Conservation (phyloP, 1,140 invertebrate genomes). For the Phortica variegata region DNA sequence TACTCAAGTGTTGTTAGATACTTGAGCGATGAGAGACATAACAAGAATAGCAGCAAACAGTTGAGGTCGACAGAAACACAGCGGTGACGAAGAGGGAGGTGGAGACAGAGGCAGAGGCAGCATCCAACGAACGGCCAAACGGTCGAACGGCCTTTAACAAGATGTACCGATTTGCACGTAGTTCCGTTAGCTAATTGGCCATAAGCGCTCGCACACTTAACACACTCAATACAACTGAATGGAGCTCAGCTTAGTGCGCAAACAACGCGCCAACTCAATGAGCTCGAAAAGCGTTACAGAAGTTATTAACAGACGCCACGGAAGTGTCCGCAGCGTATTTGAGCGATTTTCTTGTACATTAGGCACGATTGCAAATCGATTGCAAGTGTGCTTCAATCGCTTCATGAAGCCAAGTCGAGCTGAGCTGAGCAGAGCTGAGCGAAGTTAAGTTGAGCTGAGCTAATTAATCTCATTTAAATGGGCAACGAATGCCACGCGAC, state of each 20-base stretch:
- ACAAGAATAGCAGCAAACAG: not conserved
- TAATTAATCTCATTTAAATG: no score
- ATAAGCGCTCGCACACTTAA: slow-evolving; percentile 13
- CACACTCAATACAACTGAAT: no score
- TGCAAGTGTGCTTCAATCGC: no score
- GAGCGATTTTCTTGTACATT: no score
- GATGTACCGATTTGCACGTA: slow-evolving; percentile 49
- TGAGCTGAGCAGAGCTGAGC: no score
- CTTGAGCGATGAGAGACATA: not conserved
- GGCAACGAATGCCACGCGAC: no score
- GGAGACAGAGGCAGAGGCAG: slow-evolving; percentile 1
- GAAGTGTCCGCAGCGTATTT: no score
- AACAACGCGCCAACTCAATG: not conserved
- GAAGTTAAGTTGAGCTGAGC: no score
- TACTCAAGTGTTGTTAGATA: slow-evolving; percentile 1
- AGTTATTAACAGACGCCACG: slow-evolving; percentile 21
- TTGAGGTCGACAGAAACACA: slow-evolving; percentile 10
- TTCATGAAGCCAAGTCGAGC: no score
- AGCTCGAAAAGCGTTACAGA: slow-evolving; percentile 5
- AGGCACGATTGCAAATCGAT: no score
- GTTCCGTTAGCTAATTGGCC: slow-evolving; percentile 51
- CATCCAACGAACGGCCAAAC: slow-evolving; percentile 11
- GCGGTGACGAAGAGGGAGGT: slow-evolving; percentile 1
- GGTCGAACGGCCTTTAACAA: slow-evolving; percentile 19
- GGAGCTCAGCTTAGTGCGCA: no score